These are phyloP conservation scores for Parthenolecanium corni DNA, from an alignment of 2,888 invertebrate genomes.

Conservation along the genomic window DNA sequence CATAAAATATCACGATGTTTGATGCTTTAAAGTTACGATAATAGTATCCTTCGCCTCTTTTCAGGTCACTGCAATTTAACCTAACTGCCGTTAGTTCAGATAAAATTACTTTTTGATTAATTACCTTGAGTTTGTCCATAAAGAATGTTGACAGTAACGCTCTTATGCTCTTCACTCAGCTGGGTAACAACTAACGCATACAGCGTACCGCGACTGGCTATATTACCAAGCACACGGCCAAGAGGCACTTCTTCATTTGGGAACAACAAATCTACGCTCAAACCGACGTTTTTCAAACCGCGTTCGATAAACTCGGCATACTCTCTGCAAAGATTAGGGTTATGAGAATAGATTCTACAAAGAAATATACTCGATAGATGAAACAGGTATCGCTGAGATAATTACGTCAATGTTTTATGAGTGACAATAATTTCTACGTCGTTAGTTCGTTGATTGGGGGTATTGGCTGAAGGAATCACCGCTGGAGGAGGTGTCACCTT, in stretches of 20 bases:
- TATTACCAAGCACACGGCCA: constrained; percentile 67
- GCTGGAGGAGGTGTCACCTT: constrained; percentile 1
- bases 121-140: constrained; percentile 82
- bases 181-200: constrained; percentile 80
- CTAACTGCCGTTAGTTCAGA: no score
- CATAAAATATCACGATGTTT: no score
- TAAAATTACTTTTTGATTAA: no score
- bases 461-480: background rate
- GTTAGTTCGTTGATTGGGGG: constrained; percentile 41
- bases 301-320: constrained; percentile 83
- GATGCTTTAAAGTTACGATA: no score
- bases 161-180: constrained; percentile 72
- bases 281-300: constrained; percentile 61
- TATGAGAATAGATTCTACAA: background rate
- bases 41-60: no score
- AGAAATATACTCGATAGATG: background rate
- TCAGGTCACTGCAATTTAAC: no score
- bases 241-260: constrained; percentile 82
- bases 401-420: constrained; percentile 68
- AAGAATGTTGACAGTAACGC: constrained; percentile 77
- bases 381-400: constrained; percentile 33
- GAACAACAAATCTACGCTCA: constrained; percentile 76
- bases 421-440: constrained; percentile 87
- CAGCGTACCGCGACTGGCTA: constrained; percentile 74
- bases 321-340: constrained; percentile 43